Evolutionary conservation across 2,113 vertebrate species (phyloP).

Genomic region (Acrocephalus arundinaceus): DNA sequence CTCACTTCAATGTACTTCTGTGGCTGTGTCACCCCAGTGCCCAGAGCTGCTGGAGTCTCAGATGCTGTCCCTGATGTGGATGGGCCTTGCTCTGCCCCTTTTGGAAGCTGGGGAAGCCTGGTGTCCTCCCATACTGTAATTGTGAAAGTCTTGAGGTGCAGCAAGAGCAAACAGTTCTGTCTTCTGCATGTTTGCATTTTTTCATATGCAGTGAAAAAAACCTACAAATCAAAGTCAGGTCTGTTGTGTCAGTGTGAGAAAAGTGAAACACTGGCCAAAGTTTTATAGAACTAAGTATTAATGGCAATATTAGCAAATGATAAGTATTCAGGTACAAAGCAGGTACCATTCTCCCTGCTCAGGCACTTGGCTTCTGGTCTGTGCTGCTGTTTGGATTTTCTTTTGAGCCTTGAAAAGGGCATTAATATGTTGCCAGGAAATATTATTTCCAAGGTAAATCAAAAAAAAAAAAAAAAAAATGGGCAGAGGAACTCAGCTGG

Average conservation of each 20-base stretch:
- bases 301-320: neutral
- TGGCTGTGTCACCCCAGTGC: neutral
- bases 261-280: neutral
- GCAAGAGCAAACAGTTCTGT: neutral
- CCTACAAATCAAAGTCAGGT: neutral
- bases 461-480: neutral
- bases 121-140: fast-evolving
- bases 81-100: neutral
- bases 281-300: neutral
- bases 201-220: neutral
- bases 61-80: neutral
- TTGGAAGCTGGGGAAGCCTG: neutral
- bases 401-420: conserved; percentile 42
- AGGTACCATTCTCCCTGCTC: neutral
- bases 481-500: neutral
- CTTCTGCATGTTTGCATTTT: neutral
- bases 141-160: neutral
- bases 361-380: neutral
- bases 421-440: conserved; percentile 63
- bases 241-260: neutral
- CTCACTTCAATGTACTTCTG: fast-evolving
- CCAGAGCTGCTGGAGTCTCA: neutral
- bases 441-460: conserved; percentile 56
- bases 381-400: conserved; percentile 19
- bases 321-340: conserved; percentile 19